phyloP scores from a whole-genome alignment of 2,888 invertebrate genomes.

The Epirrhoe tristata region DNA sequence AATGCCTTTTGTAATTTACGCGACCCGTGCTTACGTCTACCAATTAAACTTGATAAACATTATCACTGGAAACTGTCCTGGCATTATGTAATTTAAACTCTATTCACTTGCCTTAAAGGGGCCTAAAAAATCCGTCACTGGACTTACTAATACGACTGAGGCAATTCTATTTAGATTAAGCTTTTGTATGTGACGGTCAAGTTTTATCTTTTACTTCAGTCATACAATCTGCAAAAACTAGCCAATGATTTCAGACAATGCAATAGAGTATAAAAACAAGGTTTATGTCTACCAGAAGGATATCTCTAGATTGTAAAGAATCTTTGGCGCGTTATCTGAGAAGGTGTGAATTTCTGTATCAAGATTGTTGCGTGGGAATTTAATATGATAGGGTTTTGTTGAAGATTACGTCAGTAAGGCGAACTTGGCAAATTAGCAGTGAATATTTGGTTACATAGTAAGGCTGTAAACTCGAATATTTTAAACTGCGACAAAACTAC shows the following conservation, averaged over 20 bases:
- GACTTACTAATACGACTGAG: too few species aligned
- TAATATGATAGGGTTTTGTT: slow-evolving; percentile 23
- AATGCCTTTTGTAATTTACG: slow-evolving; percentile 40
- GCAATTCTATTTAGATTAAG: too few species aligned
- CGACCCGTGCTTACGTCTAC: slow-evolving; percentile 31
- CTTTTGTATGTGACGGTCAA: background rate
- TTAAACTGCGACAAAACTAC: too few species aligned
- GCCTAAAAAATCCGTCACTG: too few species aligned
- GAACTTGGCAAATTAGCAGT: background rate
- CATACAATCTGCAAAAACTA: slow-evolving; percentile 4
- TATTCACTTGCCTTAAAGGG: background rate
- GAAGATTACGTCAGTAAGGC: slow-evolving; percentile 7
- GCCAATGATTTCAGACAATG: slow-evolving; percentile 31
- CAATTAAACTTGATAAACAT: slow-evolving; percentile 38
- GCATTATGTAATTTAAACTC: background rate
- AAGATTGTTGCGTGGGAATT: slow-evolving; percentile 41
- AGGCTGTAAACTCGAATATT: too few species aligned
- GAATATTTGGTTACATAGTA: background rate
- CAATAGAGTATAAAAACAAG: slow-evolving; percentile 29
- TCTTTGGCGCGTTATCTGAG: slow-evolving; percentile 26
- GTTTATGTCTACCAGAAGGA: slow-evolving; percentile 35
- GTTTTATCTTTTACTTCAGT: background rate
- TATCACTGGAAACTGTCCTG: slow-evolving; percentile 29
- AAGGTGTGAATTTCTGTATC: slow-evolving; percentile 39
- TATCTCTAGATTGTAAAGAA: slow-evolving; percentile 35